These are phyloP conservation scores for Conops quadrifasciatus DNA, from an alignment of 2,888 invertebrate species.

Conservation along the genomic window DNA sequence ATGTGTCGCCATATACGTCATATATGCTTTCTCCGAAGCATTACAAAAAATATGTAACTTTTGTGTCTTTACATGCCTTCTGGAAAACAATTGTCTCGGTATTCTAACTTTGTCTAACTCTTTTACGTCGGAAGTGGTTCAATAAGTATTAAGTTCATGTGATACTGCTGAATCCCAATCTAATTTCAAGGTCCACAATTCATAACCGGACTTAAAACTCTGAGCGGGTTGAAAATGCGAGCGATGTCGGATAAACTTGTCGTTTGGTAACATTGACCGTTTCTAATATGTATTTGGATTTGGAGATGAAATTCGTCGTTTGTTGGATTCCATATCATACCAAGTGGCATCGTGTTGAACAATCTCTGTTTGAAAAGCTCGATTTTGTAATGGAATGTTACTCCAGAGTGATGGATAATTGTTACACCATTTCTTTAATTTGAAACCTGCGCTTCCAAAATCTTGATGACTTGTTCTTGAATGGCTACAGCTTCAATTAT, in stretches of 20 bases:
- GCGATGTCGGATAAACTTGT: no score
- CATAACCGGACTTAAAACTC: background rate
- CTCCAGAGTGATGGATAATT: background rate
- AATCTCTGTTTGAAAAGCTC: constrained; percentile 1
- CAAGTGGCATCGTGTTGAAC: background rate
- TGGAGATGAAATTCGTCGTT: background rate
- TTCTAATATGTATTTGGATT: background rate
- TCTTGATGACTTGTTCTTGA: constrained; percentile 1
- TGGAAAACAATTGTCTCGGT: no score
- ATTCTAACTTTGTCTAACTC: background rate
- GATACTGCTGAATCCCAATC: no score
- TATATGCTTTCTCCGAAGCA: no score
- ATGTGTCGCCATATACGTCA: no score
- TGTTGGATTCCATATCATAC: background rate
- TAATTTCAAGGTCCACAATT: no score
- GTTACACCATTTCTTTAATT: no score
- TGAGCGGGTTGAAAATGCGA: no score
- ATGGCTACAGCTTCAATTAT: background rate
- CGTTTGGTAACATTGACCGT: background rate
- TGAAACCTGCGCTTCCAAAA: constrained; percentile 1
- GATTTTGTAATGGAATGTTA: background rate
- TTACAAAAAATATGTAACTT: no score
- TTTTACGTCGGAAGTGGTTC: no score
- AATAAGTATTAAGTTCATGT: no score
- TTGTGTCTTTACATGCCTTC: no score